These are phyloP conservation scores for Bubo blakistoni DNA, from an alignment of 2,113 vertebrate genomes.

Conservation along the genomic window DNA sequence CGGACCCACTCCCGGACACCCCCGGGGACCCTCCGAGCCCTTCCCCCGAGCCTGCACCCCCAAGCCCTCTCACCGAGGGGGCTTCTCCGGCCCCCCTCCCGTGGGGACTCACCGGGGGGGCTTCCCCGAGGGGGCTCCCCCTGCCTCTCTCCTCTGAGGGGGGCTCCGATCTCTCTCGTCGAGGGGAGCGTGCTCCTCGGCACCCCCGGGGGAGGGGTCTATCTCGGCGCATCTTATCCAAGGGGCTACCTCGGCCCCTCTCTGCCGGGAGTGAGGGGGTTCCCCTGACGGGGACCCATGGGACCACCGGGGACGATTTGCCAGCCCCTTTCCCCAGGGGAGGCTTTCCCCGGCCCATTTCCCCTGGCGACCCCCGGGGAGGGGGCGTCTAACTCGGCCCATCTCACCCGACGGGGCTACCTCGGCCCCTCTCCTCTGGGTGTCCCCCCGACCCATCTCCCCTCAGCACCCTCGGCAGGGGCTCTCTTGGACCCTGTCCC, in stretches of 20 bases:
- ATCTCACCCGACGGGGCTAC: neutral
- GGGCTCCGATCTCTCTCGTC: neutral
- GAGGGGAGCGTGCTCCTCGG: neutral
- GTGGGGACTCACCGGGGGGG: no score
- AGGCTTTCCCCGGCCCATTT: neutral
- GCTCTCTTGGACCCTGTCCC: neutral
- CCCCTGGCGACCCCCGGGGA: neutral
- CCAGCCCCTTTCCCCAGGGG: neutral
- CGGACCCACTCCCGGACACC: neutral
- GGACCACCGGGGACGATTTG: neutral
- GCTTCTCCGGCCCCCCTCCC: neutral
- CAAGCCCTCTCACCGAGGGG: neutral
- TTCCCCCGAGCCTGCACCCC: neutral
- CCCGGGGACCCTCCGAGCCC: neutral
- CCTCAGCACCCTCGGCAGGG: neutral
- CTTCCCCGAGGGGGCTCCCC: no score
- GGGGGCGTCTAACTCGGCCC: no score
- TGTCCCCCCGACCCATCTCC: neutral
- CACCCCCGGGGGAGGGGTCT: neutral
- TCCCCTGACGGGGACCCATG: neutral
- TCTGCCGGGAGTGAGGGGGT: neutral
- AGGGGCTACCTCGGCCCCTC: neutral
- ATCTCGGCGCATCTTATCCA: neutral
- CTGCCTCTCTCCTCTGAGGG: neutral
- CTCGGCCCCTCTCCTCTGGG: neutral